Conservation (phyloP, 2,888 invertebrate genomes). For the Oegoconia quadripuncta region DNA sequence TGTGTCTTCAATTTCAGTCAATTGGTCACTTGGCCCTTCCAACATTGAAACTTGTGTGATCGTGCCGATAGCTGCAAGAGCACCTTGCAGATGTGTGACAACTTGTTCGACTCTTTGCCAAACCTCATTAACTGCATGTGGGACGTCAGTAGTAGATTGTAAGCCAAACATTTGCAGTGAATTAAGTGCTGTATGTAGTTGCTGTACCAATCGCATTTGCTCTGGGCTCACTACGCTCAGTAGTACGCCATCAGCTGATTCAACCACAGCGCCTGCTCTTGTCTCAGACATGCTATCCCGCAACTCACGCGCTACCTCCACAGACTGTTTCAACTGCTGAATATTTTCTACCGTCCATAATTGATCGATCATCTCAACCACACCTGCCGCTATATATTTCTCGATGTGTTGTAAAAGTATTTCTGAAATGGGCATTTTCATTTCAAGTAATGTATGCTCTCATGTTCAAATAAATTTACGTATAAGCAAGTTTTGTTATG, state of each 20-base stretch:
- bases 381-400: conserved; percentile 9
- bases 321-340: conserved; percentile 12
- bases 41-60: background rate
- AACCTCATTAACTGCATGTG: conserved; percentile 1
- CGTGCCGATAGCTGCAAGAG: background rate
- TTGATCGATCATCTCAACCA: conserved; percentile 7
- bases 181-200: conserved; percentile 4
- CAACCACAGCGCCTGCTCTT: background rate
- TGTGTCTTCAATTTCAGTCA: no score
- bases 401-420: conserved; percentile 16
- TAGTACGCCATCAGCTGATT: background rate
- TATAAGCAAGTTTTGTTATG: background rate
- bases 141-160: conserved; percentile 1
- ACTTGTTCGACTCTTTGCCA: conserved; percentile 1
- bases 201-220: conserved; percentile 3
- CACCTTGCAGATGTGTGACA: conserved; percentile 3
- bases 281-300: conserved; percentile 8
- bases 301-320: conserved; percentile 13
- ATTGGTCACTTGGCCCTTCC: no score
- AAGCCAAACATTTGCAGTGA: conserved; percentile 3
- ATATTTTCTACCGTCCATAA: conserved; percentile 6
- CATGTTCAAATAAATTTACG: background rate
- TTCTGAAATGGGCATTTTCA: conserved; percentile 8
- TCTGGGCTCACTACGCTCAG: background rate
- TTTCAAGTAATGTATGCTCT: background rate